These are phyloP conservation scores for Drosophila micromelanica DNA, from an alignment of 1,140 invertebrate species.

Conservation along the genomic window DNA sequence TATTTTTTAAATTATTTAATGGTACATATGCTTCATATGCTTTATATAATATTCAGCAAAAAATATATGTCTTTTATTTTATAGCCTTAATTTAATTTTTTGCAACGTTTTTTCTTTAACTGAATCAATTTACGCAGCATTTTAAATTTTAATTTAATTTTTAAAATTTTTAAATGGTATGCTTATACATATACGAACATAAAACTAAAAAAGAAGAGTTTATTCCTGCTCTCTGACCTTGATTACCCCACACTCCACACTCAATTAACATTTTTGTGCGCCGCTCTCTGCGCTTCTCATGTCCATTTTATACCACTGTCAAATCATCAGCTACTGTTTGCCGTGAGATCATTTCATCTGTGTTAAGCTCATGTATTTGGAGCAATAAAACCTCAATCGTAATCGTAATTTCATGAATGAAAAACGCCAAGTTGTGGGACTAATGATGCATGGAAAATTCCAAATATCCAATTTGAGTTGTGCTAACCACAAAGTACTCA, in stretches of 20 bases:
- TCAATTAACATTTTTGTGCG: neutral
- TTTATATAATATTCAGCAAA: too few relatives aligned
- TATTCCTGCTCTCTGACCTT: neutral
- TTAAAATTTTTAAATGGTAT: too few relatives aligned
- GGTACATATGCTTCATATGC: too few relatives aligned
- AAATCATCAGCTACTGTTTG: slow-evolving; percentile 36
- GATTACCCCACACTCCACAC: neutral
- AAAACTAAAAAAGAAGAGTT: neutral
- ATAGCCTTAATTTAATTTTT: neutral
- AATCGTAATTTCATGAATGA: slow-evolving; percentile 37
- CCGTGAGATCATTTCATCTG: slow-evolving; percentile 23
- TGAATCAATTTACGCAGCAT: too few relatives aligned
- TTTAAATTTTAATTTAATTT: too few relatives aligned
- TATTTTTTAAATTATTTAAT: too few relatives aligned
- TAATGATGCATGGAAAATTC: slow-evolving; percentile 50
- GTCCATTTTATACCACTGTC: neutral
- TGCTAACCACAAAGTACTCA: slow-evolving; percentile 48
- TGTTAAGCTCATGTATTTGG: slow-evolving; percentile 12
- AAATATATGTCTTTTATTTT: neutral
- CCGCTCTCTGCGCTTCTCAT: slow-evolving; percentile 12
- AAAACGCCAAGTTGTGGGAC: slow-evolving; percentile 4
- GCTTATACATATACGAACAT: too few relatives aligned
- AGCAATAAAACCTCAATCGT: neutral
- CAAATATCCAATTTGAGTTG: slow-evolving; percentile 9
- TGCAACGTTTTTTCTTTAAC: neutral